Evolutionary conservation across 2,888 invertebrate species (phyloP), one percentile per base, ranked within the genome.

Genomic region (Alloscopus bannaensis): DNA sequence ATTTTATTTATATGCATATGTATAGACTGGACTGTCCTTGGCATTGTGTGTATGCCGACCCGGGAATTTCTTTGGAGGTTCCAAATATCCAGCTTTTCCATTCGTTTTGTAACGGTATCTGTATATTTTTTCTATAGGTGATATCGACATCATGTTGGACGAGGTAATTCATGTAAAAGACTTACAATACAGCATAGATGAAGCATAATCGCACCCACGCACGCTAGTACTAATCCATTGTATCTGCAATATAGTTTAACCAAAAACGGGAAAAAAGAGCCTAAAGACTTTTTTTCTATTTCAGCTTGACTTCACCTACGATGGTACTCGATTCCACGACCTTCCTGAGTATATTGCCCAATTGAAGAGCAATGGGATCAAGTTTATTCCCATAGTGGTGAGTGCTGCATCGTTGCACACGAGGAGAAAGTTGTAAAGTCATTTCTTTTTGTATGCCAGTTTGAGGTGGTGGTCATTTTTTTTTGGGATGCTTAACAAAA

Each of bases 101-200:
- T n/a, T n/a, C n/a, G n/a, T n/a, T n/a, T n/a, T n/a, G n/a, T n/a
- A n/a, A n/a, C n/a, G n/a, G n/a, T n/a, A n/a, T n/a, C n/a, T n/a
- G n/a, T n/a, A n/a, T n/a, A n/a, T n/a, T n/a, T n/a, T n/a, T n/a
- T n/a, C n/a, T n/a, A n/a, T n/a, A n/a, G 84, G 82, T n/a, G 85
- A 85, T 47, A 85, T 95, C 81, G 95, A 95, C 88, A 94, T 94
- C 87, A 95, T 95, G 95, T 90, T 92, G 29, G 89, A 91, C 60
- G 91, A 91, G 80, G 71, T 72, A 60, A 52, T 3, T n/a, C n/a
- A n/a, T n/a, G n/a, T n/a, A n/a, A n/a, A 26, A 1, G 3, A 20
- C 22, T 69, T 16, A 24, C 22, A 24, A 20, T 66, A 50, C 47
- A 24, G 29, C n/a, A n/a, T n/a, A 79, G 4, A 3, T 18, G 47